These are phyloP conservation scores for Caenorhabditis becei DNA, from an alignment of 2,888 invertebrate species.

Conservation along the genomic window DNA sequence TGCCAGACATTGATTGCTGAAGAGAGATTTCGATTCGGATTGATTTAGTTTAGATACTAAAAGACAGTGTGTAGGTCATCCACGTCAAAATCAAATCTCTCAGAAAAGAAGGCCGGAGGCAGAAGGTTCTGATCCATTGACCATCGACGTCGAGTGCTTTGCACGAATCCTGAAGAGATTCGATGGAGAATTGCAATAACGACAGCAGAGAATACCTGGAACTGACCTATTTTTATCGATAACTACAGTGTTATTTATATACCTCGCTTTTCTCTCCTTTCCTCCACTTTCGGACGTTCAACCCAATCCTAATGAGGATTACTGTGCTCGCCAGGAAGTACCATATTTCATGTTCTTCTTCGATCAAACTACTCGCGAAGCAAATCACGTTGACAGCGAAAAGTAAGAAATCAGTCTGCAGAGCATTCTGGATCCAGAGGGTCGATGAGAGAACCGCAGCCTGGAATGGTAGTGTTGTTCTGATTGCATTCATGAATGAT, in stretches of 20 bases:
- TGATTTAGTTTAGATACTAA: not conserved
- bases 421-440: not conserved
- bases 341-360: constrained; percentile 80
- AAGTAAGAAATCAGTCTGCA: not conserved
- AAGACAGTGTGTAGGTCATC: constrained; percentile 27
- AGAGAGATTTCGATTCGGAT: not conserved
- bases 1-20: not conserved
- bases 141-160: constrained; percentile 72
- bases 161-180: constrained; percentile 58
- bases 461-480: constrained; percentile 21
- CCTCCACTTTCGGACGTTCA: not conserved
- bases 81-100: constrained; percentile 18
- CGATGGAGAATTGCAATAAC: constrained; percentile 62
- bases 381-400: constrained; percentile 36
- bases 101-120: constrained; percentile 30
- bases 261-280: constrained; percentile 1
- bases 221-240: not conserved
- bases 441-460: constrained; percentile 8
- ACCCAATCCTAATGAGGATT: constrained; percentile 4
- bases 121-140: constrained; percentile 61
- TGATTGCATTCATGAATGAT: not conserved
- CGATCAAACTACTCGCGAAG: constrained; percentile 75
- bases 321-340: constrained; percentile 55
- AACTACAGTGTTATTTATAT: not conserved
- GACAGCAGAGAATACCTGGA: constrained; percentile 1